These are phyloP conservation scores for Loris lydekkerianus DNA, from an alignment of 2,797 vertebrate genomes.

Conservation along the genomic window DNA sequence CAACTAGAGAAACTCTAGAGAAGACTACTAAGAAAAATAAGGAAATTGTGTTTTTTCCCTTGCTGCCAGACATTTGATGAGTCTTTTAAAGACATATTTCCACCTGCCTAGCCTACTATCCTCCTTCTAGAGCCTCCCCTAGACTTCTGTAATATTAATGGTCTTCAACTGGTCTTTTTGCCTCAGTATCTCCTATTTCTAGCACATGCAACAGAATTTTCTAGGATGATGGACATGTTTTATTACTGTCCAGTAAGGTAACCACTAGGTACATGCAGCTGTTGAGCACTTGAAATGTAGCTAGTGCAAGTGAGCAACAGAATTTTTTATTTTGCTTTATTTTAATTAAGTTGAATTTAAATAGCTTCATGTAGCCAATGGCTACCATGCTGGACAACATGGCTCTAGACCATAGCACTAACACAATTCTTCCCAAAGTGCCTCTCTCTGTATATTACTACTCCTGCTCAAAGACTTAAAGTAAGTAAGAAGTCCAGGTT, in stretches of 20 bases:
- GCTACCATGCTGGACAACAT: not conserved
- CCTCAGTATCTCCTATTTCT: not conserved
- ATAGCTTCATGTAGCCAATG: not conserved
- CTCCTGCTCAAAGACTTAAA: not conserved
- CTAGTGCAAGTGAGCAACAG: not conserved
- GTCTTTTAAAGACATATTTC: not conserved
- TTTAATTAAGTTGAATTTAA: constrained; percentile 12
- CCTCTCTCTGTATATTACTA: not conserved
- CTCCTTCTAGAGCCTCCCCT: not conserved
- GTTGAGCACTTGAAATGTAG: not conserved
- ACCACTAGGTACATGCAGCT: not conserved
- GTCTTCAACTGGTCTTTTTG: not conserved
- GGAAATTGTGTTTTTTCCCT: not conserved
- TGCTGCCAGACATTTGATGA: not conserved
- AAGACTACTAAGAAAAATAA: not conserved
- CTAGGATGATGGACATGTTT: not conserved
- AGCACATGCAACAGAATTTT: not conserved
- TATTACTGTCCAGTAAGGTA: not conserved
- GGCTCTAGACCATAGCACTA: not conserved
- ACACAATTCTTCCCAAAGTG: not conserved
- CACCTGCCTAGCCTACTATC: not conserved
- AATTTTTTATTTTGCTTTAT: constrained; percentile 2
- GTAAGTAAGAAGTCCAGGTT: not conserved
- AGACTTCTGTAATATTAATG: not conserved
- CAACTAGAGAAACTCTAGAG: constrained; percentile 43